Evolutionary conservation across 2,888 invertebrate genomes (phyloP), one percentile per base, ranked within the genome.

Genomic region (Nowickia ferox): DNA sequence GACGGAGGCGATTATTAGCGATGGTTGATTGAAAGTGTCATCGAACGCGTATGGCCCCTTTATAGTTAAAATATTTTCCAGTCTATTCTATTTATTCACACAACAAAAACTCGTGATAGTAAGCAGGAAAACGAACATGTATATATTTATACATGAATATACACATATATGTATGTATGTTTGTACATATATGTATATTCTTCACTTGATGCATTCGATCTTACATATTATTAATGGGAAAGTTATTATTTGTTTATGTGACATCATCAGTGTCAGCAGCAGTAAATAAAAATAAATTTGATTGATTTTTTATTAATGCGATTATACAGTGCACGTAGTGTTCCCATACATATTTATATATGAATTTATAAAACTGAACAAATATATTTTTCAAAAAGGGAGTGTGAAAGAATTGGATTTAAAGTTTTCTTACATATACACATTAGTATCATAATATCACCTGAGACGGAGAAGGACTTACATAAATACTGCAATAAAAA

Each of bases 21-120:
- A 61, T 66, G 51, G 53, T 65, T 53, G 63, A 65, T 65, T 75
- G 53, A 72, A 55, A 66, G 57, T 57, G 66, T 74, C 72, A 80
- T 65, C 63, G 71, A 79, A 65, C 79, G 72, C 57, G 42, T 57
- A 38, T 71, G 63, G 79, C 63, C 78, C 63, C 30, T 69, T 68
- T 48, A 19, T 57, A 30, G 38, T 48, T 61, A 15, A 51, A 48
- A 17, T 61, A 40, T 74, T 8, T 40, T 61, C 48, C 38, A 40
- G 17, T 38, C n/a, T 38, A 19, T 51, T 48, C 17, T 57, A 30
- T 22, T 71, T 57, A 44, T 57, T 57, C 44, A 30, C 57, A 53
- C 57, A 61, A 38, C 51, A n/a, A 6, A 53, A 19, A 17, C n/a
- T 66, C n/a, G 30, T 48, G 30, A 48, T 30, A 74, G 6, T 63